These are phyloP conservation scores for Bombyx huttoni DNA, from an alignment of 2,888 invertebrate species.

Conservation along the genomic window DNA sequence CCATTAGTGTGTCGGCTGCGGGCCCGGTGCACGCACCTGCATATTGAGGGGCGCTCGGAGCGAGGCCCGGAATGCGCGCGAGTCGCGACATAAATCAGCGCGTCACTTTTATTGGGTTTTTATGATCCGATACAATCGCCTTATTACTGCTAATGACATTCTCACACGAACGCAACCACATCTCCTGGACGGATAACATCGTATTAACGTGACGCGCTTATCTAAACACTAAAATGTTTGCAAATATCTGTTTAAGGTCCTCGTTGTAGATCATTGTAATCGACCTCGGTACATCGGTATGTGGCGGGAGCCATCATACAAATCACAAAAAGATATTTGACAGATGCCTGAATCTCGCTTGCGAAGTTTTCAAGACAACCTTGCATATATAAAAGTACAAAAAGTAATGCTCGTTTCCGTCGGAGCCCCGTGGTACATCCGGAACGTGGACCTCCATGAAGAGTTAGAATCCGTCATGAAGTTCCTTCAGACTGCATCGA, in stretches of 20 bases:
- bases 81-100: conserved; percentile 26
- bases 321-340: too few relatives aligned
- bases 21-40: conserved; percentile 37
- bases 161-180: conserved; percentile 39
- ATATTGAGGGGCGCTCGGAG: conserved; percentile 20
- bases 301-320: too few relatives aligned
- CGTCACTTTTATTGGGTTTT: conserved; percentile 24
- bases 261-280: too few relatives aligned
- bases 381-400: too few relatives aligned
- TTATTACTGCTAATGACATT: background rate
- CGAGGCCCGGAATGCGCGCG: conserved; percentile 20
- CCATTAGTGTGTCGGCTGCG: conserved; percentile 19
- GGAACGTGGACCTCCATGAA: too few relatives aligned
- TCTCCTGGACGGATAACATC: conserved; percentile 37
- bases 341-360: too few relatives aligned
- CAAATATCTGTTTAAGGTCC: background rate
- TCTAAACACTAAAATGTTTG: background rate
- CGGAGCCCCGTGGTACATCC: too few relatives aligned
- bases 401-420: too few relatives aligned
- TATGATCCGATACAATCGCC: conserved; percentile 20
- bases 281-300: too few relatives aligned
- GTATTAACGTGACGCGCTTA: conserved; percentile 3
- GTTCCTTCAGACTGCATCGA: too few relatives aligned
- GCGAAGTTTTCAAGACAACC: too few relatives aligned
- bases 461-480: too few relatives aligned